These are phyloP conservation scores for Phyllostomus discolor DNA, from an alignment of 2,113 vertebrate species.

Conservation along the genomic window DNA sequence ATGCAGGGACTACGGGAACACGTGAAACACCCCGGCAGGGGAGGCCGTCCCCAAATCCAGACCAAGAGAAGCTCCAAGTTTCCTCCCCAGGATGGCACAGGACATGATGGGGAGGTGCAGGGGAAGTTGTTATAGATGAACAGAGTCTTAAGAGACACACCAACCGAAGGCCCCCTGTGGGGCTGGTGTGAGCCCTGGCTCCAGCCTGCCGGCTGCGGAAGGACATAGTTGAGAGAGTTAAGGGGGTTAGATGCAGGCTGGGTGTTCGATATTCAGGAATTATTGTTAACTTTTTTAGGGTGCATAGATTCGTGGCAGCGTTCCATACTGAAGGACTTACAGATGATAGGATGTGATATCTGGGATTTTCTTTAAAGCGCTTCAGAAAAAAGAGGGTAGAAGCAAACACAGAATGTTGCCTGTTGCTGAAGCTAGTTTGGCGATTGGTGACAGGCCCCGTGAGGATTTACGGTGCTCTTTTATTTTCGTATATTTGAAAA, in stretches of 20 bases:
- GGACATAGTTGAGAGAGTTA: background rate
- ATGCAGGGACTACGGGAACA: background rate
- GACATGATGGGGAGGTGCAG: accelerated
- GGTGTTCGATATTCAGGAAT: background rate
- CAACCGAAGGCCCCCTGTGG: background rate
- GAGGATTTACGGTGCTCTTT: background rate
- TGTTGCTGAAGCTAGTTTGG: background rate
- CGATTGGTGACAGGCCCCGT: background rate
- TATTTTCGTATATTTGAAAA: background rate
- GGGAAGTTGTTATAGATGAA: background rate
- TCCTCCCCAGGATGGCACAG: background rate
- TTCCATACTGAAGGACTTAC: background rate
- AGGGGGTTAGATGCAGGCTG: background rate
- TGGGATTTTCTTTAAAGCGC: background rate
- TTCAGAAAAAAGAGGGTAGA: background rate
- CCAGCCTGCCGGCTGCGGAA: background rate
- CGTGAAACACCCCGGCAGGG: background rate
- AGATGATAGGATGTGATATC: background rate
- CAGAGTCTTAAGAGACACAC: background rate
- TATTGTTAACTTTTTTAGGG: background rate
- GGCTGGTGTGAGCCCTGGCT: background rate
- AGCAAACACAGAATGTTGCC: background rate
- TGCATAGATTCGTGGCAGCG: background rate
- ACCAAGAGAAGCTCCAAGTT: background rate
- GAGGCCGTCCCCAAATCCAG: background rate